These are phyloP conservation scores for Epistrophella euchroma DNA, from an alignment of 2,888 invertebrate species.

Conservation along the genomic window DNA sequence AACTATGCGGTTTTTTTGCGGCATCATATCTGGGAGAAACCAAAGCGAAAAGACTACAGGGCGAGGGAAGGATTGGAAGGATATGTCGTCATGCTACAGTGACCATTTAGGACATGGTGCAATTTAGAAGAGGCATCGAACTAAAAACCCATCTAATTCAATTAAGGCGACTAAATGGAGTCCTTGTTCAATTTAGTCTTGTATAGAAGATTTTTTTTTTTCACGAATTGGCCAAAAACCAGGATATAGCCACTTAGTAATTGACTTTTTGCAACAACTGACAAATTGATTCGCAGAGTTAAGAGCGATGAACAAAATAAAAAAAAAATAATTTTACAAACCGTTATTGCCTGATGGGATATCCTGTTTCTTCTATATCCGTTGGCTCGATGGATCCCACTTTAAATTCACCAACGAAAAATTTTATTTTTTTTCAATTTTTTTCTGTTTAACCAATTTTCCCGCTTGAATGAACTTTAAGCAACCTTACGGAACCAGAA, in stretches of 20 bases:
- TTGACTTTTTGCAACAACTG: constrained; percentile 61
- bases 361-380: constrained; percentile 37
- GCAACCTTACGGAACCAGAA: neutral
- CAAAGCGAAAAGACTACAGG: neutral
- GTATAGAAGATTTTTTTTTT: neutral
- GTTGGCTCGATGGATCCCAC: constrained; percentile 7
- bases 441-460: constrained; percentile 45
- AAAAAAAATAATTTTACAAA: constrained; percentile 38
- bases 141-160: constrained; percentile 68
- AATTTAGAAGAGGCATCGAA: constrained; percentile 64
- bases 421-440: neutral
- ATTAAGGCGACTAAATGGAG: constrained; percentile 62
- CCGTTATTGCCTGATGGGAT: constrained; percentile 49
- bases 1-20: constrained; percentile 62
- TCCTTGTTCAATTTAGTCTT: constrained; percentile 12
- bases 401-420: constrained; percentile 24
- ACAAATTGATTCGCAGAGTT: constrained; percentile 36
- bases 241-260: constrained; percentile 42
- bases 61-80: neutral
- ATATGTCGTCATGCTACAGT: constrained; percentile 47
- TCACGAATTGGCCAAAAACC: neutral
- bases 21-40: constrained; percentile 32
- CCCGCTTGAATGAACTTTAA: constrained; percentile 63
- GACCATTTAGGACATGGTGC: constrained; percentile 51
- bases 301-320: neutral